Percentiles rank a stretch among this genome's conserved stretches.
Evolutionary conservation across 2,888 invertebrate genomes (phyloP).

Genomic region (Achlya flavicornis): DNA sequence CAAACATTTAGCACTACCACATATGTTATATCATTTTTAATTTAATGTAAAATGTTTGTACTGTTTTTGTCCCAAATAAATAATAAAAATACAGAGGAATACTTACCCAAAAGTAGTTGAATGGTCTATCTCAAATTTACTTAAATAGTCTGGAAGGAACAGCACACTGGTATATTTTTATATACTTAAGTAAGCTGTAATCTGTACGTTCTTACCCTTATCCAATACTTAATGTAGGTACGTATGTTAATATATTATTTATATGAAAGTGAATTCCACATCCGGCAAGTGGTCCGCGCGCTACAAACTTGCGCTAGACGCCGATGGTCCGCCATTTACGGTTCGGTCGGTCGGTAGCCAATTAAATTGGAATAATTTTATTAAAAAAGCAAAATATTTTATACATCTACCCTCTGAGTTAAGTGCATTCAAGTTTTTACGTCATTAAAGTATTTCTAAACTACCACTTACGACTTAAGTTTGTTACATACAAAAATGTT

Average conservation of each 20-base stretch:
- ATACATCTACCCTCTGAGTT: constrained; percentile 4
- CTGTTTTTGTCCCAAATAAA: no score
- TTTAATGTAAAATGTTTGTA: no score
- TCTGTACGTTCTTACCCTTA: constrained; percentile 13
- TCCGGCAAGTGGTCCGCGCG: constrained; percentile 24
- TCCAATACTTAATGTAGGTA: constrained; percentile 20
- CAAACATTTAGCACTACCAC: no score
- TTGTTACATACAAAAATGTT: neutral
- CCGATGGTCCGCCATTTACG: constrained; percentile 37
- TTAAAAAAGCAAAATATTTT: constrained; percentile 8
- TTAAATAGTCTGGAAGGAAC: no score
- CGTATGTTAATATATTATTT: constrained; percentile 28
- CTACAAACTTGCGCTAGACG: constrained; percentile 40
- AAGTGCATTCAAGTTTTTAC: constrained; percentile 6
- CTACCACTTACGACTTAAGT: constrained; percentile 1
- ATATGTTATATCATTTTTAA: no score
- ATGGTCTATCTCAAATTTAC: no score
- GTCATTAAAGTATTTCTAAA: constrained; percentile 8
- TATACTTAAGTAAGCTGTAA: neutral
- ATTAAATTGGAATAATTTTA: constrained; percentile 37
- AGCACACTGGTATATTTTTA: no score
- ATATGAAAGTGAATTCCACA: constrained; percentile 17
- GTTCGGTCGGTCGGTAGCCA: constrained; percentile 31
- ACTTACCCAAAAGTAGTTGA: no score
- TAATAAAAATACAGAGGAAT: no score